These are phyloP conservation scores for Colostygia pectinataria DNA, from an alignment of 2,888 invertebrate genomes.

Conservation along the genomic window DNA sequence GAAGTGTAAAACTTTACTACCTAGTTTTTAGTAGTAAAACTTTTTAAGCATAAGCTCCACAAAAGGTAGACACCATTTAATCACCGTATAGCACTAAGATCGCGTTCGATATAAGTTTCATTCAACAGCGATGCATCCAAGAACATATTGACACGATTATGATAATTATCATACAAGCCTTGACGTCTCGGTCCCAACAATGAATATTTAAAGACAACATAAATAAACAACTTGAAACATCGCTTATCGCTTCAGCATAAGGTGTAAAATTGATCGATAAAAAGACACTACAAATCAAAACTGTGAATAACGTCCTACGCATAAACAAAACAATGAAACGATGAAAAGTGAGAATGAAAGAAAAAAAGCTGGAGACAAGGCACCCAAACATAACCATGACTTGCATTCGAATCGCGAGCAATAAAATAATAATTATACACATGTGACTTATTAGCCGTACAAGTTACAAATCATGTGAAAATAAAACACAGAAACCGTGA, in stretches of 20 bases:
- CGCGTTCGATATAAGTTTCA: constrained; percentile 22
- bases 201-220: constrained; percentile 27
- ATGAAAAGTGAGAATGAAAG: constrained; percentile 56
- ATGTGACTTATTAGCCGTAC: constrained; percentile 78
- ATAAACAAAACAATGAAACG: constrained; percentile 60
- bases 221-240: constrained; percentile 31
- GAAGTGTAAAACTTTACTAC: no score
- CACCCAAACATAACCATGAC: constrained; percentile 69
- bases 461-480: constrained; percentile 62
- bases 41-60: no score
- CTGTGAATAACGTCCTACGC: constrained; percentile 62
- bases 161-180: constrained; percentile 38
- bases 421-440: constrained; percentile 82
- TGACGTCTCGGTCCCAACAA: constrained; percentile 38
- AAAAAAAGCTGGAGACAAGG: constrained; percentile 52
- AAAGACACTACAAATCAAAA: constrained; percentile 52
- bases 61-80: constrained; percentile 1
- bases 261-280: constrained; percentile 47
- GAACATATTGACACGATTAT: constrained; percentile 35
- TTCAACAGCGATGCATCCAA: constrained; percentile 25
- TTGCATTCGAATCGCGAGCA: constrained; percentile 71
- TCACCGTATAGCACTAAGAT: constrained; percentile 17
- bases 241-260: constrained; percentile 41
- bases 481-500: constrained; percentile 46
- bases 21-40: no score